A percentile compares a stretch with the other conserved stretches of the same genome.
These are phyloP conservation scores for Syndactyla subalaris DNA, from an alignment of 2,797 vertebrate species.

Conservation along the genomic window DNA sequence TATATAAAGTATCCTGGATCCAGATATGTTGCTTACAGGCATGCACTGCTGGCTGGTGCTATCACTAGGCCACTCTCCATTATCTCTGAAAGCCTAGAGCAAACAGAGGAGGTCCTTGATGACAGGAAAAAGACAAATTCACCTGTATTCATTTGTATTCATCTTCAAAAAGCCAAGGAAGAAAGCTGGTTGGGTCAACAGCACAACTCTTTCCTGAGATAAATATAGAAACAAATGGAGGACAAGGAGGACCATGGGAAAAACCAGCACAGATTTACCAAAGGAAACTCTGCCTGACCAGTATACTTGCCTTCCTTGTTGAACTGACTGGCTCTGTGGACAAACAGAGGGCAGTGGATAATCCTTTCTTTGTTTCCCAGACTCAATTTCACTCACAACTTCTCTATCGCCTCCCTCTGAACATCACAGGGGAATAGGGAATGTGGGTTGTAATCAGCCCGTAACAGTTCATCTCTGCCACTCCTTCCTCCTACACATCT, in stretches of 20 bases:
- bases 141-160: neutral
- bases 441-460: neutral
- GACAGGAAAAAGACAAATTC: neutral
- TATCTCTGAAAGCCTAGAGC: neutral
- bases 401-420: rapidly evolving
- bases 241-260: neutral
- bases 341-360: neutral
- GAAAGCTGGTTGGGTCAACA: neutral
- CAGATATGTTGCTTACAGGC: neutral
- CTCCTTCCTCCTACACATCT: neutral
- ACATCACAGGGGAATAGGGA: rapidly evolving
- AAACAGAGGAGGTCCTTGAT: neutral
- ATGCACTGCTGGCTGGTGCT: neutral
- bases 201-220: neutral
- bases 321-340: neutral
- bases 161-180: neutral
- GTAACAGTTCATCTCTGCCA: neutral
- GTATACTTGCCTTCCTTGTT: neutral
- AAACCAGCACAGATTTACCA: neutral
- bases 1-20: neutral
- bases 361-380: neutral
- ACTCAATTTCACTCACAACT: neutral
- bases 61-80: neutral
- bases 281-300: neutral
- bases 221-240: neutral